Conservation (phyloP, 1,140 invertebrate genomes). For the Theocolax elegans region DNA sequence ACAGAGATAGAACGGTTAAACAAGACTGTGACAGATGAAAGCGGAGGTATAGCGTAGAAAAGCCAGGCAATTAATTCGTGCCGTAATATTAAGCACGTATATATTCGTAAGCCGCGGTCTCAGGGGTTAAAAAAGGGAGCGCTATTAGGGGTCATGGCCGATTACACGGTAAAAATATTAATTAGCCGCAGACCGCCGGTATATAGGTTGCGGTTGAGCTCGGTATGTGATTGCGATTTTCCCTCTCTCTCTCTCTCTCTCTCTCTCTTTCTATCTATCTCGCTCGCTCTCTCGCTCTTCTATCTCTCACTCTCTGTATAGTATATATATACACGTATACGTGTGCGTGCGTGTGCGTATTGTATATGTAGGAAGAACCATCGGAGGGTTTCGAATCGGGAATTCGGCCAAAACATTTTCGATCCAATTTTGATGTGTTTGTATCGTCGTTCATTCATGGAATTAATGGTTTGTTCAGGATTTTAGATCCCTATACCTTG, state of each 20-base stretch:
- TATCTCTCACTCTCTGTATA: too few species aligned
- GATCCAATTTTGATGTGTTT: too few species aligned
- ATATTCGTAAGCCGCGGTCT: background rate
- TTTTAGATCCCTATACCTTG: too few species aligned
- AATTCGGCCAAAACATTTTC: too few species aligned
- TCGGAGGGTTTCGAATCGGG: too few species aligned
- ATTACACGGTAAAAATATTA: slow-evolving; percentile 50
- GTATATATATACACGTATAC: too few species aligned
- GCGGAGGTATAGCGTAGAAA: background rate
- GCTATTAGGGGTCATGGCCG: slow-evolving; percentile 16
- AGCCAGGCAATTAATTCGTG: slow-evolving; percentile 5
- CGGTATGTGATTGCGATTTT: slow-evolving; percentile 38
- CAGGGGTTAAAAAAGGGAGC: background rate
- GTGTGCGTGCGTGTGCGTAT: too few species aligned
- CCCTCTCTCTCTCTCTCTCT: background rate
- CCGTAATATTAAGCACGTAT: slow-evolving; percentile 15
- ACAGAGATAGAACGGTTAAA: background rate
- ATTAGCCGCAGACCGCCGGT: slow-evolving; percentile 44
- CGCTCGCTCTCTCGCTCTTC: too few species aligned
- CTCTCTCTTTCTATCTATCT: background rate
- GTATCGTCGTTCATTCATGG: too few species aligned
- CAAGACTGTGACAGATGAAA: background rate
- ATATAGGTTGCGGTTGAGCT: slow-evolving; percentile 46
- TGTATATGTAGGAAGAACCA: too few species aligned
- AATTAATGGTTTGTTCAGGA: too few species aligned